phyloP scores from a whole-genome alignment of 2,113 vertebrate genomes.

The Chaetorhynchus papuensis region DNA sequence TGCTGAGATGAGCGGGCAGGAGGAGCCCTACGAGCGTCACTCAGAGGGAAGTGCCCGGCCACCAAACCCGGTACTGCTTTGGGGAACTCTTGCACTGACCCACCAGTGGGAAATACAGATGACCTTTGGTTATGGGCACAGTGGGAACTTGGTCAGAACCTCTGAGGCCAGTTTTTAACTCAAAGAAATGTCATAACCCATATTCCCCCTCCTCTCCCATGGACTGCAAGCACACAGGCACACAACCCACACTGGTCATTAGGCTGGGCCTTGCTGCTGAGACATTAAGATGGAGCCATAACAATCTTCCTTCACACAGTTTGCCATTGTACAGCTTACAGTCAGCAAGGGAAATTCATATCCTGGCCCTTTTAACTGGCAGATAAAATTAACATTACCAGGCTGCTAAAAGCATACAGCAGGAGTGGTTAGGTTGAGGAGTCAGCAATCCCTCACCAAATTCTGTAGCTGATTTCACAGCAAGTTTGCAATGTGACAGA shows the following conservation, averaged over 20 bases:
- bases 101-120: neutral
- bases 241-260: neutral
- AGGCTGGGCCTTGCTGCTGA: neutral
- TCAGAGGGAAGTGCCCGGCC: neutral
- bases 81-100: neutral
- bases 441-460: neutral
- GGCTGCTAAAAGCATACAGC: neutral
- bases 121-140: neutral
- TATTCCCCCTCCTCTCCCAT: fast-evolving
- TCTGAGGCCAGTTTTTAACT: neutral
- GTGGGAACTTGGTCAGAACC: neutral
- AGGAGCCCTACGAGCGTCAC: neutral
- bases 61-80: neutral
- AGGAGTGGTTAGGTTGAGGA: neutral
- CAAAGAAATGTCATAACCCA: neutral
- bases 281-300: neutral
- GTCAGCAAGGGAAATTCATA: neutral
- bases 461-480: conserved; percentile 11
- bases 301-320: neutral
- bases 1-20: neutral
- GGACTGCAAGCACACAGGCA: neutral
- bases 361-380: neutral
- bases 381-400: neutral
- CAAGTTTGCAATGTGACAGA: neutral
- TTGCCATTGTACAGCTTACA: neutral